phyloP scores from a whole-genome alignment of 2,113 vertebrate species.

The Cynopterus brachyotis region DNA sequence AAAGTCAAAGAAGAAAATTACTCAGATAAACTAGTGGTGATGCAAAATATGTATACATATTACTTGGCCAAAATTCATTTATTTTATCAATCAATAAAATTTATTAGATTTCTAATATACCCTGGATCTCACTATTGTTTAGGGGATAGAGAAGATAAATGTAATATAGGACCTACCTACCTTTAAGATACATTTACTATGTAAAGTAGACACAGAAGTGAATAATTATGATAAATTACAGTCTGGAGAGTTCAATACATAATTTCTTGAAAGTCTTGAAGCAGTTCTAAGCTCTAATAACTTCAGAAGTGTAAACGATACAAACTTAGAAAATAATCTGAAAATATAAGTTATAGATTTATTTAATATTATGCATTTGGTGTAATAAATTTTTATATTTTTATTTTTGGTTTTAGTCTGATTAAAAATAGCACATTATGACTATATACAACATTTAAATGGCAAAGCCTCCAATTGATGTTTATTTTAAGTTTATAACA shows the following conservation, averaged over 20 bases:
- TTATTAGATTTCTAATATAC: background rate
- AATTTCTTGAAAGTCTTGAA: background rate
- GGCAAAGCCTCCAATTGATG: background rate
- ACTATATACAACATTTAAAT: background rate
- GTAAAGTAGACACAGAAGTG: background rate
- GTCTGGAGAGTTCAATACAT: background rate
- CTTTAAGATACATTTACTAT: background rate
- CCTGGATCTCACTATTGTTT: background rate
- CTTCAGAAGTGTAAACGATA: background rate
- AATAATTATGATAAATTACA: background rate
- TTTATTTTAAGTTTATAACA: background rate
- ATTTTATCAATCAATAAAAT: background rate
- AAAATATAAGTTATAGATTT: background rate
- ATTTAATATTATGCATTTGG: background rate
- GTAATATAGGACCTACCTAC: background rate
- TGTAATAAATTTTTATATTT: background rate
- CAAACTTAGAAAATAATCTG: background rate
- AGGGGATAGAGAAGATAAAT: background rate
- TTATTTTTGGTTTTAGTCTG: background rate
- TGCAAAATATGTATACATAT: background rate
- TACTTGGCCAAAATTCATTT: background rate
- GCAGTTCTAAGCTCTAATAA: background rate
- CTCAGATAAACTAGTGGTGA: background rate
- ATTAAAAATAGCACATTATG: background rate
- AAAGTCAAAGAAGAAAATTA: background rate